Conservation (phyloP, 2,888 invertebrate species). For the Hoplodrina blanda region DNA sequence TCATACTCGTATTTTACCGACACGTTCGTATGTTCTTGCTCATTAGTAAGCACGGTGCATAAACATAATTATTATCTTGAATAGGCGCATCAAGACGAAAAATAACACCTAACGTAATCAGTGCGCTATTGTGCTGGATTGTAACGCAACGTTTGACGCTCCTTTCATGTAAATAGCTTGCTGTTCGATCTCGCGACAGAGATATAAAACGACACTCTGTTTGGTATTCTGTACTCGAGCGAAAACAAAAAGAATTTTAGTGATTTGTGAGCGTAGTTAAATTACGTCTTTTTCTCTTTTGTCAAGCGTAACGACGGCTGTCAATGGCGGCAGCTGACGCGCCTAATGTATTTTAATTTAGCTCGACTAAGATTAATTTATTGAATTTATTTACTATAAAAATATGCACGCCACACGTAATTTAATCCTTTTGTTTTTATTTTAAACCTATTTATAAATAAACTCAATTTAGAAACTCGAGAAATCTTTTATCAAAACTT, state of each 20-base stretch:
- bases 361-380: constrained; percentile 54
- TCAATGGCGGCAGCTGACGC: constrained; percentile 59
- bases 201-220: constrained; percentile 35
- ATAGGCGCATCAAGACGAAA: constrained; percentile 34
- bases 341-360: constrained; percentile 61
- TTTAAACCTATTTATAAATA: constrained; percentile 53
- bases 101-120: constrained; percentile 51
- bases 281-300: constrained; percentile 58
- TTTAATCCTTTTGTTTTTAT: constrained; percentile 52
- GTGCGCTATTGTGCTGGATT: constrained; percentile 40
- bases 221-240: constrained; percentile 35
- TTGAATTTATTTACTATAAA: constrained; percentile 50
- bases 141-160: constrained; percentile 18
- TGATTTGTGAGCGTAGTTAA: constrained; percentile 62
- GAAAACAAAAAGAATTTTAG: constrained; percentile 60
- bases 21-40: background rate
- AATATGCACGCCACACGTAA: constrained; percentile 41
- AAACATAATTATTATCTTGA: constrained; percentile 32
- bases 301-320: constrained; percentile 56
- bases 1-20: background rate
- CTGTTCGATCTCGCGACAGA: constrained; percentile 36
- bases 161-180: constrained; percentile 40
- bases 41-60: constrained; percentile 25
- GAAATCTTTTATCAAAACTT: constrained; percentile 66
- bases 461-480: constrained; percentile 55